Evolutionary conservation across 2,113 vertebrate genomes (phyloP), one percentile per base, ranked within the genome.

Genomic region (Silurus meridionalis): DNA sequence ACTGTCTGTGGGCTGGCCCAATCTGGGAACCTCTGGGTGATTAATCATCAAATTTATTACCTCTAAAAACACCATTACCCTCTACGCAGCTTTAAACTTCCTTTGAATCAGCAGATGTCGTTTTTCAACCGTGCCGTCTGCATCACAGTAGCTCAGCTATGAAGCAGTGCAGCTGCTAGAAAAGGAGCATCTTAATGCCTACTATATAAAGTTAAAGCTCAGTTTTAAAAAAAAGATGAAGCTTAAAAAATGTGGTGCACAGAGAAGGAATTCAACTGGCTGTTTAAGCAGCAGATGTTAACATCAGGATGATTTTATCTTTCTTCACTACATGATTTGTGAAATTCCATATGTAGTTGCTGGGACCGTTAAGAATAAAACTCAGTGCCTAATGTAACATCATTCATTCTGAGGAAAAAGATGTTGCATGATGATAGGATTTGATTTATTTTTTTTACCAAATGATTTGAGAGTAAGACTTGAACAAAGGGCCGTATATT

Each of bases 31-130:
- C 88, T 91, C 91, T 91, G 88, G 69, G 88, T 96, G 95, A 97
- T 97, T 97, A 95, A 97, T 97, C 95, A 2, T 93, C 89, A 90
- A 93, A 94, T 96, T 92, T 95, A 96, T 95, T 96, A 94, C 92
- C 94, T 95, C 91, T 91, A 95, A 96, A 97, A 97, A 95, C 94
- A 95, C 92, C 92, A 95, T 95, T 95, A 94, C 94, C 96, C 96
- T 89, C 89, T 95, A 93, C 93, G 95, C 95, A 93, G 92, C 78
- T 80, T 80, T 91, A 90, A 92, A 94, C 95, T 96, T 96, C 94
- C 93, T 96, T 91, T 85, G 93, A 93, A 91, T 93, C 91, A 93
- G 95, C 96, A 97, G 95, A 96, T 97, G 96, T 95, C 92, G 94
- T 97, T 96, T 96, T 95, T 98, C 96, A 96, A 91, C 92, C 95